Percentiles rank a stretch among this genome's conserved stretches.
Evolutionary conservation across 2,113 vertebrate genomes (phyloP).

Genomic region (Leptocoma aspasia): DNA sequence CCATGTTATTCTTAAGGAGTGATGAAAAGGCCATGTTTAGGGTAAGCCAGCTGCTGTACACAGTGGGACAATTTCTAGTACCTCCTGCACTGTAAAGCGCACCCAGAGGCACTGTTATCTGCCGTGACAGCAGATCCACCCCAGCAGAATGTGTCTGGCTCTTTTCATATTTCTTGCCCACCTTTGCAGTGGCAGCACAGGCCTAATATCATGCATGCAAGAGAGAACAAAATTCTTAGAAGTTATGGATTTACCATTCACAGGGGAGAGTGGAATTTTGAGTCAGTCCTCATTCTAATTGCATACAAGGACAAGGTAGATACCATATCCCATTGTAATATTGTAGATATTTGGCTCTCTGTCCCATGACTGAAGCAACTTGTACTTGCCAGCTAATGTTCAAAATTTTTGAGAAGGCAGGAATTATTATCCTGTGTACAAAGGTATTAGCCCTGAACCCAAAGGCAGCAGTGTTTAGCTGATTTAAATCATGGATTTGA

Average conservation of each 20-base stretch:
- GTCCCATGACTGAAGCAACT: neutral
- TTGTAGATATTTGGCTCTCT: neutral
- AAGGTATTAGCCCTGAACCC: neutral
- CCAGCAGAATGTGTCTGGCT: neutral
- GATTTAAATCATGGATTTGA: neutral
- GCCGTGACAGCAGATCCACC: neutral
- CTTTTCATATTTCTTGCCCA: neutral
- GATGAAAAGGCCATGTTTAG: neutral
- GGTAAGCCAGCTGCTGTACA: neutral
- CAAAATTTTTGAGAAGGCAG: neutral
- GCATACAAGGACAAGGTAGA: neutral
- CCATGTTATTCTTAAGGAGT: neutral
- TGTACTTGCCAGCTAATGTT: neutral
- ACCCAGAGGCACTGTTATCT: neutral
- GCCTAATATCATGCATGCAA: neutral
- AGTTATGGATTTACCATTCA: neutral
- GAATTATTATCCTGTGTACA: neutral
- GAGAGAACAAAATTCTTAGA: neutral
- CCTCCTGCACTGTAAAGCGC: neutral
- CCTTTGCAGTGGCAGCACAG: neutral
- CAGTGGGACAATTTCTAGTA: neutral
- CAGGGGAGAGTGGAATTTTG: neutral
- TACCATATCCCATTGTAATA: neutral
- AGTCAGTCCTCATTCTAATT: neutral
- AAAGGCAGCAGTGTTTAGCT: neutral